Evolutionary conservation across 2,888 invertebrate genomes (phyloP), one percentile per base, ranked within the genome.

Genomic region (Opisthograptis luteolata): DNA sequence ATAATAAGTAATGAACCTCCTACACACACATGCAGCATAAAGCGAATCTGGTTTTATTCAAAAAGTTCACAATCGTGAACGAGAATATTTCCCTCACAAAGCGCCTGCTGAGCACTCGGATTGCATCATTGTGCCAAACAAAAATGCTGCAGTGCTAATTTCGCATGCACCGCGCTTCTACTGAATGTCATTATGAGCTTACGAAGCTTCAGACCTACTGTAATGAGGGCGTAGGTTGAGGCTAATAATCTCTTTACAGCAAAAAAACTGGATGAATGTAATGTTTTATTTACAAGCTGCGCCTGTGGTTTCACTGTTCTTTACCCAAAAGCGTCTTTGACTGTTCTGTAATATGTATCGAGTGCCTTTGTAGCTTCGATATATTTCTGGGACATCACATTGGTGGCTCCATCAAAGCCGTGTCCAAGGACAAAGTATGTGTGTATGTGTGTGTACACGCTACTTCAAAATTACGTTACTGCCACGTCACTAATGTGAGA

Each of bases 101-200:
- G 83, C 73, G 68, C 66, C 65, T 62, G 68, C 76, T 65, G 76
- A 76, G 76, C 68, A 68, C 70, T 58, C 55, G 64, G 79, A 84
- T 87, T 85, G 80, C 84, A 79, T 85, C 84, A 87, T 86, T 86
- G 86, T 87, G 76, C 74, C 72, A 59, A 71, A 84, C 81, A 85
- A 87, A 87, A 87, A 84, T 80, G 77, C 80, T 79, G 75, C 76
- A 76, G 73, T 76, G 72, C 84, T 84, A 86, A 87, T 86, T 87
- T 82, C 68, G 73, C 73, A 85, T 85, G 80, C 81, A 73, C 76
- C 62, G 69, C 65, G 70, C 73, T 74, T 60, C 73, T 70, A 56
- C 58, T 78, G 82, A 79, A 84, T 81, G 70, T 71, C 64, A 79
- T 85, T 85, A 82, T 74, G 72, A 70, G 73, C 68, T 73, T 73